Evolutionary conservation across 1,140 invertebrate species (phyloP).

Genomic region (Euwallacea similis): DNA sequence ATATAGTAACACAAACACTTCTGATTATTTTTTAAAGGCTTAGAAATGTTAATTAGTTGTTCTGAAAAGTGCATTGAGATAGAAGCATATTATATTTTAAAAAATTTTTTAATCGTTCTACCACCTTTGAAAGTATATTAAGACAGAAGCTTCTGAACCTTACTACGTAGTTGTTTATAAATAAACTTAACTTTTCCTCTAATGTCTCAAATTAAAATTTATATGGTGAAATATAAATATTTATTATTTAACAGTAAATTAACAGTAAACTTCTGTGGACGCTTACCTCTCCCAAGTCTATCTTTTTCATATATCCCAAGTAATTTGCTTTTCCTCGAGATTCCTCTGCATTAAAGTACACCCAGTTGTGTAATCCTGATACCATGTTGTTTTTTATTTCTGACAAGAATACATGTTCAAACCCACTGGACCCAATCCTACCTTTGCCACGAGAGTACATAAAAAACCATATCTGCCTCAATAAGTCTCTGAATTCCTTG

Average conservation of each 20-base stretch:
- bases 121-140: too few species aligned
- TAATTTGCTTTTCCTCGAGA: slow-evolving; percentile 68
- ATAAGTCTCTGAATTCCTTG: slow-evolving; percentile 69
- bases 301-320: slow-evolving; percentile 75
- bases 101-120: too few species aligned
- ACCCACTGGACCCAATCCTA: slow-evolving; percentile 77
- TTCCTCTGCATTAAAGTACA: slow-evolving; percentile 81
- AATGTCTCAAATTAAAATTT: too few species aligned
- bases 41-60: too few species aligned
- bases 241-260: too few species aligned
- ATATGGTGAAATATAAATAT: too few species aligned
- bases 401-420: slow-evolving; percentile 85
- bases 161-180: too few species aligned
- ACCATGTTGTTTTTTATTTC: slow-evolving; percentile 79
- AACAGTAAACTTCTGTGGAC: slow-evolving; percentile 8
- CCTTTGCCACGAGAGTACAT: slow-evolving; percentile 77
- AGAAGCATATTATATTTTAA: too few species aligned
- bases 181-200: neutral
- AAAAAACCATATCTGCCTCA: slow-evolving; percentile 79
- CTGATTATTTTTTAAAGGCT: too few species aligned
- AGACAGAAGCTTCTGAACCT: too few species aligned
- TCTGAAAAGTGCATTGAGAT: too few species aligned
- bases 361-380: slow-evolving; percentile 85
- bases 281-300: slow-evolving; percentile 67
- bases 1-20: too few species aligned